These are phyloP conservation scores for Drosophila pseudotalamancana DNA, from an alignment of 2,888 invertebrate species.

Conservation along the genomic window DNA sequence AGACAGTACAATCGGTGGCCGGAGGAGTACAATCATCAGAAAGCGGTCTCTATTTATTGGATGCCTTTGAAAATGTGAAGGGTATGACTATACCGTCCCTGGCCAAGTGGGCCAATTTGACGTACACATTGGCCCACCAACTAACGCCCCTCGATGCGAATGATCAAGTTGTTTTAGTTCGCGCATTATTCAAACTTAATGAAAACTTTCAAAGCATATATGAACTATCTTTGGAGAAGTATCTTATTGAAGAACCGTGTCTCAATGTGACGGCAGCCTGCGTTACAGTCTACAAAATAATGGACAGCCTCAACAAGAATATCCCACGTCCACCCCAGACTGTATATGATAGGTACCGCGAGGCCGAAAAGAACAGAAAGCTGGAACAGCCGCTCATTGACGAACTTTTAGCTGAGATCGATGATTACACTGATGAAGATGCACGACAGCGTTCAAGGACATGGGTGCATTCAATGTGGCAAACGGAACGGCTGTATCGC, in stretches of 20 bases:
- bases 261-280: constrained; percentile 30
- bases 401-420: not conserved
- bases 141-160: constrained; percentile 13
- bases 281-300: constrained; percentile 19
- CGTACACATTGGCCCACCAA: constrained; percentile 21
- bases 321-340: constrained; percentile 26
- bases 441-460: not conserved
- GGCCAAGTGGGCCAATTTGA: constrained; percentile 45
- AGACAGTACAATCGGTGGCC: constrained; percentile 22
- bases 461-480: constrained; percentile 54
- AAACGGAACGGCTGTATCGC: constrained; percentile 37
- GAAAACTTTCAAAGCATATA: constrained; percentile 19
- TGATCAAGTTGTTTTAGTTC: not conserved
- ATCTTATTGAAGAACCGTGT: constrained; percentile 20
- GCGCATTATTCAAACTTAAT: constrained; percentile 20
- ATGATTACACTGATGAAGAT: not conserved
- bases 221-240: rapidly evolving
- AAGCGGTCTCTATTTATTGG: not conserved
- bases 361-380: not conserved
- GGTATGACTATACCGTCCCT: constrained; percentile 24
- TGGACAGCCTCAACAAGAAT: constrained; percentile 1
- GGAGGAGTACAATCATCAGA: not conserved
- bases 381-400: constrained; percentile 20
- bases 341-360: constrained; percentile 24
- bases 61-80: not conserved